Evolutionary conservation across 2,888 invertebrate genomes (phyloP), one percentile per base, ranked within the genome.

Genomic region (Venusia cambrica): DNA sequence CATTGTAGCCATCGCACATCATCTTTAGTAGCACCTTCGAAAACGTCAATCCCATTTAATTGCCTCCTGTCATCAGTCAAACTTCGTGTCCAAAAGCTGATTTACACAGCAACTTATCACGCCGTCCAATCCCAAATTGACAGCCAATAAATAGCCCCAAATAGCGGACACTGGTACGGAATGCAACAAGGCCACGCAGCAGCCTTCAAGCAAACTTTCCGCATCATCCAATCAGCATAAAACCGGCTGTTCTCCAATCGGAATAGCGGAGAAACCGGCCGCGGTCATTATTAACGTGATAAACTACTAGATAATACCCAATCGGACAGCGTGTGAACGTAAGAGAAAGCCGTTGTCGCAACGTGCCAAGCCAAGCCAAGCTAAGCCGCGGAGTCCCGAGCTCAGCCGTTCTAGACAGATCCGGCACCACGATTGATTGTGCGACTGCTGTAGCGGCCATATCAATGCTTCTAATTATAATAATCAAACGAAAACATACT

Each of bases 261-360:
- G 68, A 70, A 73, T 70, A 73, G 66, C 62, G 52, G 66, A 60
- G 64, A 71, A 80, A 84, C 81, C 84, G 81, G 84, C 76, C 68
- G 61, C 65, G 71, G 73, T 78, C 71, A 70, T 77, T 80, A 83
- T 79, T 81, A 83, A 73, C 67, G 74, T 74, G 73, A 83, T 85
- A 84, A 85, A 83, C 66, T 79, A 76, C 76, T 73, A 77, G 83
- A 83, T 84, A 83, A 78, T 81, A 73, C 73, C 71, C 70, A 68
- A 54, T 62, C 67, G 57, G 85, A 85, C 85, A 84, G 85, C 85
- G 85, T 87, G 85, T 78, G 85, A 87, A 87, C 80, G 73, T 49
- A 38, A 61, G 84, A 76, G 85, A 85, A 85, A 87, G 85, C 76
- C 61, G 73, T 62, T 69, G 80, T 80, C 73, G 83, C 78, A 77